Conservation (phyloP, 2,888 invertebrate genomes). For the Busseola fusca region DNA sequence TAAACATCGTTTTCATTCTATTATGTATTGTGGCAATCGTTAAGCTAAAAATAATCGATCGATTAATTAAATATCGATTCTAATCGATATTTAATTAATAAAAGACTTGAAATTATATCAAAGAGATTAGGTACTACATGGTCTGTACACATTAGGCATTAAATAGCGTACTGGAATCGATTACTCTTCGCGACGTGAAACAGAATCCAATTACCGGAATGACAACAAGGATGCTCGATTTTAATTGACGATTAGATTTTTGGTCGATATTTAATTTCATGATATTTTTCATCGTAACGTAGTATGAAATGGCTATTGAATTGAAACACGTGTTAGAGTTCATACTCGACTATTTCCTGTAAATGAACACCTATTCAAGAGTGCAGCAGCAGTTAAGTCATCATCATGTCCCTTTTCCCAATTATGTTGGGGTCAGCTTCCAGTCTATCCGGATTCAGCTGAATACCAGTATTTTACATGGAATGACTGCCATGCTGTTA, state of each 20-base stretch:
- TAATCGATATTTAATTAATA: slow-evolving; percentile 1
- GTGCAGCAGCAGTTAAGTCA: too few relatives aligned
- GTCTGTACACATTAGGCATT: background rate
- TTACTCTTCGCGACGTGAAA: slow-evolving; percentile 68
- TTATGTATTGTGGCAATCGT: slow-evolving; percentile 16
- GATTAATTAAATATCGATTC: too few relatives aligned
- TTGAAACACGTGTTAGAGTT: background rate
- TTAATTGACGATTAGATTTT: slow-evolving; percentile 34
- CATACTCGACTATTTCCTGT: slow-evolving; percentile 2
- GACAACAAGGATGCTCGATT: slow-evolving; percentile 51
- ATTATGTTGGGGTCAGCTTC: too few relatives aligned
- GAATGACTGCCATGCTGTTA: too few relatives aligned
- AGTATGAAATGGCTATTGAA: background rate
- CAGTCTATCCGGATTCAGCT: too few relatives aligned
- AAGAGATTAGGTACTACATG: background rate
- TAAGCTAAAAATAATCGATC: too few relatives aligned
- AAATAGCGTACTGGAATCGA: slow-evolving; percentile 20
- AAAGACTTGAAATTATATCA: background rate
- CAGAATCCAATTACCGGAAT: slow-evolving; percentile 69
- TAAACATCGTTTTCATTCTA: slow-evolving; percentile 16
- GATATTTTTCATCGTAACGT: background rate
- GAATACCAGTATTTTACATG: too few relatives aligned
- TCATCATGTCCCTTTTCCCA: background rate
- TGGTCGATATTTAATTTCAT: background rate
- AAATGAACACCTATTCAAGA: slow-evolving; percentile 5